phyloP scores from a whole-genome alignment of 2,113 vertebrate species.

The Oxygymnocypris stewartii region DNA sequence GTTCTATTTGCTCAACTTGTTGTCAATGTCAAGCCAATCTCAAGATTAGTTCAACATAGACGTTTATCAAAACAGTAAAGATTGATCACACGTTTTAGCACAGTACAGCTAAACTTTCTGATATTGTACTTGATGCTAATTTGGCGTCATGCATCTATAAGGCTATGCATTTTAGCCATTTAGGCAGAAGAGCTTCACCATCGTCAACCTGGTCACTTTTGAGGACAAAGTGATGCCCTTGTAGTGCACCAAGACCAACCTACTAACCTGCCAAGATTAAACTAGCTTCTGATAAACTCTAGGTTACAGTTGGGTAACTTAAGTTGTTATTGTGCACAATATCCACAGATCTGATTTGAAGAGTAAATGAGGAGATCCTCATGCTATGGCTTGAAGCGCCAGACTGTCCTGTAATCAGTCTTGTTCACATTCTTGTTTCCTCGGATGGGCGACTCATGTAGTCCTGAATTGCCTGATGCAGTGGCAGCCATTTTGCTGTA shows the following conservation, averaged over 20 bases:
- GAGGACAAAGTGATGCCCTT: too few relatives aligned
- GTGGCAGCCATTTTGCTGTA: slow-evolving; percentile 86
- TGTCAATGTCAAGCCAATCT: background rate
- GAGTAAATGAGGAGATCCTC: background rate
- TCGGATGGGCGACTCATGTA: slow-evolving; percentile 81
- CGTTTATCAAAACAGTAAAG: background rate
- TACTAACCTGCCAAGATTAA: background rate
- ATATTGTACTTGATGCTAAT: background rate
- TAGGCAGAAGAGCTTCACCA: background rate
- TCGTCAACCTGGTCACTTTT: background rate
- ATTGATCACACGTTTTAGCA: background rate
- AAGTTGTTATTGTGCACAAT: background rate
- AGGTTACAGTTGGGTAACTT: too few relatives aligned
- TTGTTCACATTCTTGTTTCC: slow-evolving; percentile 83
- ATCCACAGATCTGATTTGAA: background rate
- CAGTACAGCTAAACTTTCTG: background rate
- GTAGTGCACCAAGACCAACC: background rate
- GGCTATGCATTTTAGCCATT: background rate
- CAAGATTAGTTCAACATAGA: background rate
- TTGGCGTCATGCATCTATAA: background rate
- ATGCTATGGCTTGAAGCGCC: background rate
- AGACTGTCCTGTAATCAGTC: background rate
- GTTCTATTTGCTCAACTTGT: background rate
- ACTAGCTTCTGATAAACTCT: background rate
- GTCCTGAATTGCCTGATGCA: slow-evolving; percentile 85